Conservation (phyloP, 2,888 invertebrate species). For the Caradrina clavipalpis region DNA sequence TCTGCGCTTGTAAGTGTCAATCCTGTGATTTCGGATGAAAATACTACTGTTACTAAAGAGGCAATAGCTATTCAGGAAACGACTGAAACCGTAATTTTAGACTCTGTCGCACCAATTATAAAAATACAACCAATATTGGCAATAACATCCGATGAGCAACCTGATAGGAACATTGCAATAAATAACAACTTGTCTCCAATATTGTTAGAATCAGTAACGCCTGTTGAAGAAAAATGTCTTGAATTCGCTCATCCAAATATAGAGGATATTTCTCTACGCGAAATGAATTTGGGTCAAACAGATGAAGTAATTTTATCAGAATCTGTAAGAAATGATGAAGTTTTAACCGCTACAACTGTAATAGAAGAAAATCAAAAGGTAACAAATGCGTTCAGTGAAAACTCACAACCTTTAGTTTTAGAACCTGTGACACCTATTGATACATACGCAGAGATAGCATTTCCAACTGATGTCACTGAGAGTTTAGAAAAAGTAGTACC, state of each 20-base stretch:
- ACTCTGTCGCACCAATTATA: conserved; percentile 1
- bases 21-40: background rate
- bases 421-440: conserved; percentile 11
- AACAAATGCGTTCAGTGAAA: conserved; percentile 1
- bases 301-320: conserved; percentile 22
- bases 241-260: background rate
- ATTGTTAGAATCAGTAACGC: conserved; percentile 16
- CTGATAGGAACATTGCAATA: background rate
- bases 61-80: conserved; percentile 7
- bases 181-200: conserved; percentile 10
- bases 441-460: background rate
- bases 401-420: conserved; percentile 13
- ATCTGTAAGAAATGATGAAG: conserved; percentile 1
- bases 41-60: background rate
- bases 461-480: background rate
- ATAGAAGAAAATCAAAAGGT: background rate
- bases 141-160: background rate
- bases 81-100: background rate
- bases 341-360: background rate
- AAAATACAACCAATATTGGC: background rate
- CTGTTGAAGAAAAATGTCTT: conserved; percentile 5
- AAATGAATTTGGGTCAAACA: background rate
- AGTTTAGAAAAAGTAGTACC: background rate
- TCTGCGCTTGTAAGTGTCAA: background rate
- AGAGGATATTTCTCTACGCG: background rate